Evolutionary conservation across 1,140 invertebrate species (phyloP).

Genomic region (Megathymus violae): DNA sequence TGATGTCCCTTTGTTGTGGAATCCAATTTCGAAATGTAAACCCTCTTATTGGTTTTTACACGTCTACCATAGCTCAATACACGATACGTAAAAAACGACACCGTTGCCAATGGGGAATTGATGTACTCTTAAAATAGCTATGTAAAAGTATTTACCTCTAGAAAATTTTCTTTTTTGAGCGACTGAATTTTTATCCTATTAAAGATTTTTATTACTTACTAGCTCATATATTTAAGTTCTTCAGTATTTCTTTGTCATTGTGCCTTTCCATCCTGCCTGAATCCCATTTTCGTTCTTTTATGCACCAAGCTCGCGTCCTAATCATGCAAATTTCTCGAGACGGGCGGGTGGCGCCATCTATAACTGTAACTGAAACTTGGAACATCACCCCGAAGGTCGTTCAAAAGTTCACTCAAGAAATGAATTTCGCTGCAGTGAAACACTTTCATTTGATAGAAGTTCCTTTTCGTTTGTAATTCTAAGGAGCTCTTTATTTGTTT

Average conservation of each 20-base stretch:
- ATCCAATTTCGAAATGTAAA: slow-evolving; percentile 75
- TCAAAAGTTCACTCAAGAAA: slow-evolving; percentile 74
- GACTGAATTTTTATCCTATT: neutral
- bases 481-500: slow-evolving; percentile 40
- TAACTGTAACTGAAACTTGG: slow-evolving; percentile 73
- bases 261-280: slow-evolving; percentile 16
- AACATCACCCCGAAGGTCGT: slow-evolving; percentile 76
- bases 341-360: slow-evolving; percentile 57
- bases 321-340: slow-evolving; percentile 76
- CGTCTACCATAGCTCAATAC: slow-evolving; percentile 7
- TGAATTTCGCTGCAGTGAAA: slow-evolving; percentile 70
- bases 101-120: neutral
- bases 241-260: slow-evolving; percentile 25
- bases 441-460: slow-evolving; percentile 71
- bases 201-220: slow-evolving; percentile 25
- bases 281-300: slow-evolving; percentile 40
- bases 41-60: slow-evolving; percentile 54
- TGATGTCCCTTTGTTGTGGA: slow-evolving; percentile 81
- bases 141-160: neutral
- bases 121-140: neutral
- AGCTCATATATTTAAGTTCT: slow-evolving; percentile 13
- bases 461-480: slow-evolving; percentile 30
- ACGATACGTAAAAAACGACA: slow-evolving; percentile 1
- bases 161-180: neutral
- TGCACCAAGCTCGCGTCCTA: slow-evolving; percentile 59